Evolutionary conservation across 2,888 invertebrate genomes (phyloP).

Genomic region (Troglohyphantes excavatus): DNA sequence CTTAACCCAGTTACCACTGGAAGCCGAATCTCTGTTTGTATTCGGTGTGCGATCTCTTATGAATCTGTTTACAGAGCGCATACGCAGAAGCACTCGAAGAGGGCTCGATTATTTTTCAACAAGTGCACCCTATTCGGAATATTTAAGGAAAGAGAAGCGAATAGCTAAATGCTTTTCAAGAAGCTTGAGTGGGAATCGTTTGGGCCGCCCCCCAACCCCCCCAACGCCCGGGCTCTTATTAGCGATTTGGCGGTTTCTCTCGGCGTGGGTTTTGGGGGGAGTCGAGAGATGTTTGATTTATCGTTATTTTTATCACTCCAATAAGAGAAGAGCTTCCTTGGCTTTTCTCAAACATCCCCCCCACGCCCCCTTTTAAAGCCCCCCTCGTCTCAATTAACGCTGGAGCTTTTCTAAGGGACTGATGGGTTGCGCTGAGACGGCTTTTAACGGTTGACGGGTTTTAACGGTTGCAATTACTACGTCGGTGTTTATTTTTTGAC

Average conservation of each 20-base stretch:
- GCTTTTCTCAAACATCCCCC: slow-evolving; percentile 23
- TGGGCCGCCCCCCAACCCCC: neutral
- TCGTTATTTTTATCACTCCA: slow-evolving; percentile 71
- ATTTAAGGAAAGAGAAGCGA: slow-evolving; percentile 71
- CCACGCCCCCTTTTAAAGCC: neutral
- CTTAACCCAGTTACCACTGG: slow-evolving; percentile 77
- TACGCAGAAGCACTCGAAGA: slow-evolving; percentile 66
- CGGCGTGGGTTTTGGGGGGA: slow-evolving; percentile 8
- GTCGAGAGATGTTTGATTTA: slow-evolving; percentile 76
- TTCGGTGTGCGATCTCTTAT: slow-evolving; percentile 76
- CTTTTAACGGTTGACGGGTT: slow-evolving; percentile 9
- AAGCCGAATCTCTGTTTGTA: slow-evolving; percentile 74
- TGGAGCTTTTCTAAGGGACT: neutral
- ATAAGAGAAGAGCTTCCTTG: slow-evolving; percentile 28
- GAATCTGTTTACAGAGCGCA: slow-evolving; percentile 75
- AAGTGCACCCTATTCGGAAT: slow-evolving; percentile 72
- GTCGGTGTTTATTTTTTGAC: slow-evolving; percentile 44
- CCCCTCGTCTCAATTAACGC: slow-evolving; percentile 48
- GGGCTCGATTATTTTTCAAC: slow-evolving; percentile 78
- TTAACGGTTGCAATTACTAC: slow-evolving; percentile 45
- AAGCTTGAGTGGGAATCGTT: slow-evolving; percentile 23
- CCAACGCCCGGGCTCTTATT: slow-evolving; percentile 28
- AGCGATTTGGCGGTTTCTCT: slow-evolving; percentile 70
- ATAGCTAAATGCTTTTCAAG: slow-evolving; percentile 77
- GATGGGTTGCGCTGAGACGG: slow-evolving; percentile 1